A percentile compares a stretch with the other conserved stretches of the same genome.
phyloP scores from a whole-genome alignment of 2,797 vertebrate genomes.

The Ataeniobius toweri region DNA sequence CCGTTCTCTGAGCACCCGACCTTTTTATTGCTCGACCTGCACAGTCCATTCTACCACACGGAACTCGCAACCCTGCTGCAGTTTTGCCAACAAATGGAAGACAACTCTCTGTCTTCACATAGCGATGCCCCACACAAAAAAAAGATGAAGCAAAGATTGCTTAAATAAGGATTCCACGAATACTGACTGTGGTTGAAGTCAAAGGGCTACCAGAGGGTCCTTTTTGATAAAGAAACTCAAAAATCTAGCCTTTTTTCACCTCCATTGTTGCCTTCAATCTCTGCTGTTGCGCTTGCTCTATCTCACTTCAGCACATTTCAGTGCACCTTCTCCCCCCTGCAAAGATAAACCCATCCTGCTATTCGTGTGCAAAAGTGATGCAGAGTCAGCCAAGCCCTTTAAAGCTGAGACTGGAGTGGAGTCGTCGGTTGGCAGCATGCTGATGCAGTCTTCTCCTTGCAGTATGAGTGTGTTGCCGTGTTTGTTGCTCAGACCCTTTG shows the following conservation, averaged over 20 bases:
- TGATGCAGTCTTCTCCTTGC: constrained; percentile 46
- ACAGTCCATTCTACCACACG: constrained; percentile 62
- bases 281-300: constrained; percentile 64
- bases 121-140: constrained; percentile 44
- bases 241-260: constrained; percentile 74
- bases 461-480: constrained; percentile 26
- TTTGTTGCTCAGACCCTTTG: constrained; percentile 41
- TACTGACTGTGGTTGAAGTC: constrained; percentile 68
- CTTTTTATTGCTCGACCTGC: constrained; percentile 44
- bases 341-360: constrained; percentile 40
- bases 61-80: constrained; percentile 46
- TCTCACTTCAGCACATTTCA: constrained; percentile 35
- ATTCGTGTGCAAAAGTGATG: constrained; percentile 56
- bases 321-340: constrained; percentile 3
- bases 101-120: constrained; percentile 42
- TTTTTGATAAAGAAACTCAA: constrained; percentile 60
- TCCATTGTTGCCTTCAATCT: constrained; percentile 79
- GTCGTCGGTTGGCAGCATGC: constrained; percentile 51
- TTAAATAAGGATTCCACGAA: constrained; percentile 66
- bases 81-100: constrained; percentile 36
- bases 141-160: constrained; percentile 46
- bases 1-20: constrained; percentile 54
- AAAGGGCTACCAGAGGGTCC: constrained; percentile 83
- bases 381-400: constrained; percentile 75
- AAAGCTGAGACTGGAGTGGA: constrained; percentile 67